Evolutionary conservation across 1,140 invertebrate genomes (phyloP).

Genomic region (Acromyrmex echinatior): DNA sequence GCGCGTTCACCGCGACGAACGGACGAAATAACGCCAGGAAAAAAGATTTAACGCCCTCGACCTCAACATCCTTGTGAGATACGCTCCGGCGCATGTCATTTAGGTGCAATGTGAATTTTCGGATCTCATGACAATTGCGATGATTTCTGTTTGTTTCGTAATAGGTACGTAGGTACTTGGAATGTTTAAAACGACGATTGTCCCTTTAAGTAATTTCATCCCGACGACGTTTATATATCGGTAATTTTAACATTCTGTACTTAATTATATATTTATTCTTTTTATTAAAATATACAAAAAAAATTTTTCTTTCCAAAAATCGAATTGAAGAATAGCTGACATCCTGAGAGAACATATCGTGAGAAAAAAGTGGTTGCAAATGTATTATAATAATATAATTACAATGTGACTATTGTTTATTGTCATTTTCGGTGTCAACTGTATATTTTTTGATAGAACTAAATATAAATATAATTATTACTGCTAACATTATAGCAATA

Average conservation of each 20-base stretch:
- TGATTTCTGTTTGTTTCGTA: not conserved
- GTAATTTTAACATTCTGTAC: not conserved
- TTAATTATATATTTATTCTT: slow-evolving; percentile 1
- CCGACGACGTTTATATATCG: too few species aligned
- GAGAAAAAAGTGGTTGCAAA: too few species aligned
- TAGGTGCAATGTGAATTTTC: not conserved
- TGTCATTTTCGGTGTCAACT: not conserved
- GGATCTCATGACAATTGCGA: not conserved
- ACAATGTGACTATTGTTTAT: too few species aligned
- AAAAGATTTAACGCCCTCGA: slow-evolving; percentile 24
- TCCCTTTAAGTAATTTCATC: not conserved
- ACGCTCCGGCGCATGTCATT: slow-evolving; percentile 16
- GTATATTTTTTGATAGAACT: too few species aligned
- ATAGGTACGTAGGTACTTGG: not conserved
- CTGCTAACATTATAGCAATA: too few species aligned
- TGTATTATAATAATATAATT: too few species aligned
- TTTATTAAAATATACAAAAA: not conserved
- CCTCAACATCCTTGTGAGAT: slow-evolving; percentile 23
- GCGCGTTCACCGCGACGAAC: slow-evolving; percentile 74
- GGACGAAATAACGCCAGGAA: slow-evolving; percentile 28
- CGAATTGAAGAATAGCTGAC: not conserved
- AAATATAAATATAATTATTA: too few species aligned
- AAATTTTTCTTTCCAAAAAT: too few species aligned
- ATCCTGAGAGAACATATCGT: too few species aligned
- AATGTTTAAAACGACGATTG: not conserved